phyloP scores from a whole-genome alignment of 2,113 vertebrate species.

The Cyprinodon variegatus region DNA sequence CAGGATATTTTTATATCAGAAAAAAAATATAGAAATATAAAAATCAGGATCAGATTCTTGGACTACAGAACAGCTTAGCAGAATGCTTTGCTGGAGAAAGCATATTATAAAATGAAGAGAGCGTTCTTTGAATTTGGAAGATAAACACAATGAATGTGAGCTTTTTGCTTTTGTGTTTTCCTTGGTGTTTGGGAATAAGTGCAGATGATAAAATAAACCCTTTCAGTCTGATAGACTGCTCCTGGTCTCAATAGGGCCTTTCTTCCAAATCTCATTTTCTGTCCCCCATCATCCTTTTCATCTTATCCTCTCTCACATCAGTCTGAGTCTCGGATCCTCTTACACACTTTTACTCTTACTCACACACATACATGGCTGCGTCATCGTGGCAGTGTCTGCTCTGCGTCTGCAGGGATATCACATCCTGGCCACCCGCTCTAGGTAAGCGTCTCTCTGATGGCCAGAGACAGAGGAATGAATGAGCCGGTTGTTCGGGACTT shows the following conservation, averaged over 20 bases:
- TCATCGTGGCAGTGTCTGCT: conserved; percentile 61
- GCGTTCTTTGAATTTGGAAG: background rate
- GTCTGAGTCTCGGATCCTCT: conserved; percentile 23
- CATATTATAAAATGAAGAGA: background rate
- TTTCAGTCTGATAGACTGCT: conserved; percentile 8
- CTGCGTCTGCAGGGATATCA: conserved; percentile 54
- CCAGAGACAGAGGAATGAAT: conserved; percentile 40
- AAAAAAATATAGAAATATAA: background rate
- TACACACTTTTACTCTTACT: background rate
- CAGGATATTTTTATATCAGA: too few species aligned
- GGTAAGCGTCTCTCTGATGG: conserved; percentile 45
- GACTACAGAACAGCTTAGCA: background rate
- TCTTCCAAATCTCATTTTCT: conserved; percentile 25
- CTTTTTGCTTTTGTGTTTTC: background rate
- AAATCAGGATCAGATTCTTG: too few species aligned
- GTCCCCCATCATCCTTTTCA: conserved; percentile 37
- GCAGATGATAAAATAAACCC: background rate
- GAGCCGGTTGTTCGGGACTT: conserved; percentile 9
- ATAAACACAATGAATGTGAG: background rate
- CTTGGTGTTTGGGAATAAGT: background rate
- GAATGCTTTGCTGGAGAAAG: background rate
- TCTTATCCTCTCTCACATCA: conserved; percentile 40
- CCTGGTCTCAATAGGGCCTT: conserved; percentile 12
- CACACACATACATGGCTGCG: conserved; percentile 61
- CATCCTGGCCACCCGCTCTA: conserved; percentile 34